Base-by-base conservation (phyloP, 1,140 invertebrate species). In the Drosophila simulans region DNA sequence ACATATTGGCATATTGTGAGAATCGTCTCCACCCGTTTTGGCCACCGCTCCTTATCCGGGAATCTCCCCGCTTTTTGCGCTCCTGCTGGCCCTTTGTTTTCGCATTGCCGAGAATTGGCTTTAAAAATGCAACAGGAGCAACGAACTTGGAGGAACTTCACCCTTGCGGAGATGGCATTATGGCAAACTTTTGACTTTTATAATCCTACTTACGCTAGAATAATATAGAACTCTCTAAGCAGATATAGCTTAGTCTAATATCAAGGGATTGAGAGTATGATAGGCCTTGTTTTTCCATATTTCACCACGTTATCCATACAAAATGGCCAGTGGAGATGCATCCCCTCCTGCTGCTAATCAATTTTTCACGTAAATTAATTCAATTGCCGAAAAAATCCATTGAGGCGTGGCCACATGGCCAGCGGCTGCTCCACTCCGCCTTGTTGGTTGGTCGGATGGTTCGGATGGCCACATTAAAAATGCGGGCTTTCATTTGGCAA, bases 361-460 rank as follows among this genome's bases (percentile, higher is more conserved):
- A 91, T 92, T 92, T 91, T 92, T 90, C 63, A 92, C 80, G 71
- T 71, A 91, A 92, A 88, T 92, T 88, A 92, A 92, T 92, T 92
- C 88, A 92, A 92, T 92, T 92, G 88, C 84, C 91, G 74, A 91
- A 92, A 90, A 91, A 78, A 83, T 58, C 80, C 91, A 91, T 79
- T 92, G 86, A 91, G 81, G 76, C 91, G 76, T 91, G 74, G 58
- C 59, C 77, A 46, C 66, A 74, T 90, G 71, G 58, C 70, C 68
- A 72, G 72, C 79, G 79, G 88, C 45, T 46, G 52, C 12, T 46
- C 11, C 27, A 5, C 69, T n/a, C 10, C 12, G 11, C 4, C 34
- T 55, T 60, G 20, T 43, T 80, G 46, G 55, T 75, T 73, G 75
- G 59, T 56, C 69, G 48, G 52, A 62, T 72, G 74, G 59, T 62